Conservation (phyloP, 2,888 invertebrate species). For the Eurytoma californica region DNA sequence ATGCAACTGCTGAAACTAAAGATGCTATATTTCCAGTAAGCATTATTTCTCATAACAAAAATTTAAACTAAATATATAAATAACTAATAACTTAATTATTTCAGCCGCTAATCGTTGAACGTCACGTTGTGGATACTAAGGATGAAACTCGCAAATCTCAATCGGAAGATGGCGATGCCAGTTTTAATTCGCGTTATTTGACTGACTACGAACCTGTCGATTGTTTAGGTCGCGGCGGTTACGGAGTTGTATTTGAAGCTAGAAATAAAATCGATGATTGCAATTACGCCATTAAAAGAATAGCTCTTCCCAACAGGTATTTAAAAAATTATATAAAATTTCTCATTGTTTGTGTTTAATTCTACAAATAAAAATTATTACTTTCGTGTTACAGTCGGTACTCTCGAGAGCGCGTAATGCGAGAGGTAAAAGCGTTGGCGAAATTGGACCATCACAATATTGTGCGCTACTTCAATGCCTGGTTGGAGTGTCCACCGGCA, state of each 20-base stretch:
- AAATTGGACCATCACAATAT: constrained; percentile 96
- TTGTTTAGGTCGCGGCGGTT: constrained; percentile 93
- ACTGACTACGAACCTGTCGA: constrained; percentile 89
- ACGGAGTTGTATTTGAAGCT: constrained; percentile 97
- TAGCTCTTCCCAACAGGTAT: constrained; percentile 87
- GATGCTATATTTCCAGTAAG: constrained; percentile 67
- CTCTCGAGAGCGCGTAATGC: constrained; percentile 90
- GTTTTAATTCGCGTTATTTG: constrained; percentile 80
- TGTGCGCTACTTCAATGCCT: constrained; percentile 96
- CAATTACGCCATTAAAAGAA: constrained; percentile 96
- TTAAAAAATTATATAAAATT: not conserved
- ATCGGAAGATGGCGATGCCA: constrained; percentile 63
- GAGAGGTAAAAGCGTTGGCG: constrained; percentile 96
- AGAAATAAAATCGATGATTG: constrained; percentile 95
- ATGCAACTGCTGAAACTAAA: constrained; percentile 62
- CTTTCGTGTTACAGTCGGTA: constrained; percentile 78
- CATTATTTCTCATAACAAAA: constrained; percentile 42
- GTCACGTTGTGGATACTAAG: constrained; percentile 63
- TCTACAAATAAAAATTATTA: not conserved
- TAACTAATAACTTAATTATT: constrained; percentile 42
- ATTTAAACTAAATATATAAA: constrained; percentile 17
- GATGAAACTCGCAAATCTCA: constrained; percentile 68
- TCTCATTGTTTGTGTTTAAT: not conserved
- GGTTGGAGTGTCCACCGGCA: constrained; percentile 94
- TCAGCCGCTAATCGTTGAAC: constrained; percentile 70